These are phyloP conservation scores for Sternarchorhynchus goeldii DNA, from an alignment of 2,797 vertebrate species.

Conservation along the genomic window DNA sequence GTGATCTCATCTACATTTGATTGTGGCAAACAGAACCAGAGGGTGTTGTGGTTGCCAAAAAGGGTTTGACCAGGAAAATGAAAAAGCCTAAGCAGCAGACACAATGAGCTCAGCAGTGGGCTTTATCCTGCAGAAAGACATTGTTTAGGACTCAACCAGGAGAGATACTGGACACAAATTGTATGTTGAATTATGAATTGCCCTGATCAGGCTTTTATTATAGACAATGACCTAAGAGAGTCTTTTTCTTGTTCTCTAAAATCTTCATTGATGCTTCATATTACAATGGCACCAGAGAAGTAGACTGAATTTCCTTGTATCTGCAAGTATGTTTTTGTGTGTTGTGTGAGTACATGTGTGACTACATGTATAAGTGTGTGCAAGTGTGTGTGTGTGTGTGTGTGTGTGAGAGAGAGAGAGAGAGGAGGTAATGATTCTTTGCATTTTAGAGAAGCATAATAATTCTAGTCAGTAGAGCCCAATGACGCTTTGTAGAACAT, in stretches of 20 bases:
- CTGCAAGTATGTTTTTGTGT: no score
- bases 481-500: neutral
- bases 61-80: conserved; percentile 28
- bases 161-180: neutral
- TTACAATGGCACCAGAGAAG: neutral
- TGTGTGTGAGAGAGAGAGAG: no score
- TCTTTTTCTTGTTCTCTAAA: neutral
- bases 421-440: neutral
- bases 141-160: conserved; percentile 3
- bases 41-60: conserved; percentile 50
- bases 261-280: neutral
- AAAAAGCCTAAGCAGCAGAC: conserved; percentile 26
- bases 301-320: neutral
- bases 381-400: no score
- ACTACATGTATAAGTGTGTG: no score
- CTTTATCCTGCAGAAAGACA: conserved; percentile 39
- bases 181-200: neutral
- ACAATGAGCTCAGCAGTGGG: conserved; percentile 41
- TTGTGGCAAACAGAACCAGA: conserved; percentile 45
- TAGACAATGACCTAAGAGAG: neutral
- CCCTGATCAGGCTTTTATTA: neutral
- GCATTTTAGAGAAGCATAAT: neutral
- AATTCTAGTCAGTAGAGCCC: neutral
- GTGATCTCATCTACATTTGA: conserved; percentile 49
- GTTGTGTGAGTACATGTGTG: no score